These are phyloP conservation scores for Tribolium madens DNA, from an alignment of 1,140 invertebrate species.

Conservation along the genomic window DNA sequence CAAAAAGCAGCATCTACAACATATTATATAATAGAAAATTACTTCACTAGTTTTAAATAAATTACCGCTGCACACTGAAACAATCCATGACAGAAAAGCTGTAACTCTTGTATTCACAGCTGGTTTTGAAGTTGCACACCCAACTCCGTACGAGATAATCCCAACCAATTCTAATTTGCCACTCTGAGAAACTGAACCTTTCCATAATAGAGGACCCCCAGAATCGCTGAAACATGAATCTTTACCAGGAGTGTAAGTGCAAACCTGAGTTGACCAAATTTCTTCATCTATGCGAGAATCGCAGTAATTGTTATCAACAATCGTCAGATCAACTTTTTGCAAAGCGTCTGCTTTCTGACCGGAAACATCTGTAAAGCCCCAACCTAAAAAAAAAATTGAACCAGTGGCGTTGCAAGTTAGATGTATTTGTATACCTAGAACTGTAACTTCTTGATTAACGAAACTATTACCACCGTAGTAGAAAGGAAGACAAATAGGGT, in stretches of 20 bases:
- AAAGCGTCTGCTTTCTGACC: conserved; percentile 70
- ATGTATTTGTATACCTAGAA: conserved; percentile 1
- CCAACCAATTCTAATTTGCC: conserved; percentile 66
- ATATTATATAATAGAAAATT: not conserved
- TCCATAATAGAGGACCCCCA: conserved; percentile 74
- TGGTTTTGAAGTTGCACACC: conserved; percentile 66
- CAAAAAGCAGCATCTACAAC: not conserved
- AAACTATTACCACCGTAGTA: not conserved
- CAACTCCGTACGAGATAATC: conserved; percentile 69
- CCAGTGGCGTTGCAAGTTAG: not conserved
- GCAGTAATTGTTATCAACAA: conserved; percentile 69
- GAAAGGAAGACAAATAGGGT: conserved; percentile 18
- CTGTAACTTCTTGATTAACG: not conserved
- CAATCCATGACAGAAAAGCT: conserved; percentile 67
- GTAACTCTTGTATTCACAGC: conserved; percentile 69
- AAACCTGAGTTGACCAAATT: conserved; percentile 71
- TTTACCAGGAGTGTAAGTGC: conserved; percentile 72
- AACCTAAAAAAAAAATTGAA: conserved; percentile 67
- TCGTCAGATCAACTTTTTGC: conserved; percentile 70
- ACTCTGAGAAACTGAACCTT: conserved; percentile 63
- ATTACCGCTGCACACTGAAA: not conserved
- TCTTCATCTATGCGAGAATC: conserved; percentile 55
- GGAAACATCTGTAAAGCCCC: conserved; percentile 71
- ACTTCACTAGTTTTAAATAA: not conserved
- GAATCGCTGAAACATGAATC: conserved; percentile 78